Evolutionary conservation across 2,797 vertebrate genomes (phyloP), one percentile per base, ranked within the genome.

Genomic region (Crocidura indochinensis): DNA sequence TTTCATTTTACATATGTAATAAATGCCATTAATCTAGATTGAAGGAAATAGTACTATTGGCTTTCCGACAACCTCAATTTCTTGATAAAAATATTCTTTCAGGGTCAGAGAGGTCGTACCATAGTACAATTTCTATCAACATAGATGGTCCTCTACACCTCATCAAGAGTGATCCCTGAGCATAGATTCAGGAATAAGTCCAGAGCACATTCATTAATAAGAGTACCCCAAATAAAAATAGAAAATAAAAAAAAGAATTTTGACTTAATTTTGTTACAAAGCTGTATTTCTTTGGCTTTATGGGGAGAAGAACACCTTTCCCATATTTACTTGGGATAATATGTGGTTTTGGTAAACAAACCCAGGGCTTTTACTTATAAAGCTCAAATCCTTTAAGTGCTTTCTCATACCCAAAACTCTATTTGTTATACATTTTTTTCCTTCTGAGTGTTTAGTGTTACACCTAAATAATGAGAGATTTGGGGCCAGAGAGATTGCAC

Each of bases 351-450:
- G 19, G 19, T 17, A 20, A 60, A 19, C 19, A 6, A 20, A 4
- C 19, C 17, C 56, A 60, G 56, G 19, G 19, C 19, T 60, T 6
- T 17, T 20, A 20, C 56, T 19, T 22, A 20, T 2, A 60, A 60
- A 60, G 19, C 56, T 60, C 56, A 20, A 15, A 20, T 6, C 5
- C 8, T 6, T 60, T 3, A 7, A 20, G 56, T 60, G 56, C 17
- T 60, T 20, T 60, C 19, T 60, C 19, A 60, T 17, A 20, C 19
- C 17, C 19, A 60, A 20, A 1, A 17, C 56, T 60, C 6, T 60
- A 22, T 90, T 60, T 78, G 53, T 29, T 49, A 56, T 73, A 12
- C 68, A 71, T 90, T 84, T 78, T 53, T 90, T 80, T n/a, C 27
- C 76, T 76, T 49, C 53, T 19, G 47, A 44, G 73, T 22, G 75